A percentile compares a stretch with the other conserved stretches of the same genome.
Conservation (phyloP, 2,888 invertebrate genomes). For the Axea sp. region DNA sequence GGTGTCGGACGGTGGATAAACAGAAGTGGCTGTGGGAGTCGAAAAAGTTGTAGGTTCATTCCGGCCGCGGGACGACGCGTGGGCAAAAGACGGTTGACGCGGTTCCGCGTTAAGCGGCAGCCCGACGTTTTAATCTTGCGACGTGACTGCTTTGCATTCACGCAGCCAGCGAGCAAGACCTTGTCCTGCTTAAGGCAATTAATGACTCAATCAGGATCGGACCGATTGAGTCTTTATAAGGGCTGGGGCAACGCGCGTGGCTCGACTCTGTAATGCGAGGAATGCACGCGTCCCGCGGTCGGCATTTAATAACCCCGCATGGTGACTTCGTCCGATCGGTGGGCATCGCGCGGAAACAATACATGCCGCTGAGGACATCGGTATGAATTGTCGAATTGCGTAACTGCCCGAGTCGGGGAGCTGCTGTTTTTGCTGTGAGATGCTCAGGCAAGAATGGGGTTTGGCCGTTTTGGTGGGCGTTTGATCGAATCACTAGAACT, state of each 20-base stretch:
- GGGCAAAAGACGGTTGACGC: constrained; percentile 42
- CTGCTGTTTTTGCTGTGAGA: too few relatives aligned
- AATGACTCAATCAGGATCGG: constrained; percentile 73
- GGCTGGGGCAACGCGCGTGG: constrained; percentile 71
- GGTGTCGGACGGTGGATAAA: too few relatives aligned
- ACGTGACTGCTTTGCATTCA: constrained; percentile 67
- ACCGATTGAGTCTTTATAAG: constrained; percentile 74
- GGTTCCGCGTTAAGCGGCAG: constrained; percentile 16
- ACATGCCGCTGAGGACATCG: constrained; percentile 65
- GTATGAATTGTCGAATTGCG: too few relatives aligned
- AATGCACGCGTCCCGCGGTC: constrained; percentile 68
- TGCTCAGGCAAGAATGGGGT: too few relatives aligned
- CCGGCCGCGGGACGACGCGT: constrained; percentile 33
- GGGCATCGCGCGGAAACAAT: constrained; percentile 46
- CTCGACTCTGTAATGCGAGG: constrained; percentile 74
- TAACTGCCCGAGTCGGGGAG: too few relatives aligned
- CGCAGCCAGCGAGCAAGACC: constrained; percentile 67
- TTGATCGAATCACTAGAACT: too few relatives aligned
- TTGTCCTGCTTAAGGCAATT: constrained; percentile 76
- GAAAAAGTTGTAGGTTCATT: constrained; percentile 26
- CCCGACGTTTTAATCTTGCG: constrained; percentile 48
- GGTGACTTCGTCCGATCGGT: constrained; percentile 7
- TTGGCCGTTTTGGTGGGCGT: too few relatives aligned
- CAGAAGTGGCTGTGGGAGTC: neutral
- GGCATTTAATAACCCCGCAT: constrained; percentile 68